phyloP scores from a whole-genome alignment of 2,113 vertebrate genomes.

The Takifugu bimaculatus region DNA sequence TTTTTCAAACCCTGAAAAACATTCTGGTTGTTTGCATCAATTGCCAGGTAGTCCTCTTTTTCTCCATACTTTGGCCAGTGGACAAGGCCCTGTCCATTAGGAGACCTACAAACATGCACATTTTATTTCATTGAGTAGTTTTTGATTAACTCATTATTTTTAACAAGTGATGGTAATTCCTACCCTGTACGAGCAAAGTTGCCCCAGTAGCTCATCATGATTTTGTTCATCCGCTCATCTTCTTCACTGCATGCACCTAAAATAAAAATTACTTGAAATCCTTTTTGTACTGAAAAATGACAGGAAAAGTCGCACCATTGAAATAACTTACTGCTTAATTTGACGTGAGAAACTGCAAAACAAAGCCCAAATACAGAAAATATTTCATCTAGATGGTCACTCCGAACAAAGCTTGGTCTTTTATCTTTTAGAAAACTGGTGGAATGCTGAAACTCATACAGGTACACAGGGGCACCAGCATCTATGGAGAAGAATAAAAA shows the following conservation, averaged over 20 bases:
- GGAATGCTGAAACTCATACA: constrained; percentile 84
- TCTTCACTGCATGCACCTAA: constrained; percentile 58
- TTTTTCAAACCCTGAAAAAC: no score
- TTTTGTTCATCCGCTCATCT: constrained; percentile 63
- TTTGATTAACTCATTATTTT: not conserved
- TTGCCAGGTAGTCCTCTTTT: no score
- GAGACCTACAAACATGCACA: constrained; percentile 49
- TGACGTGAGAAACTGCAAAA: constrained; percentile 70
- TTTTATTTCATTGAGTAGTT: not conserved
- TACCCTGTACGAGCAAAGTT: constrained; percentile 79
- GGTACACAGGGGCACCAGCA: constrained; percentile 76
- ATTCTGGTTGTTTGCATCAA: no score
- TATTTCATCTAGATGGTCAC: constrained; percentile 83
- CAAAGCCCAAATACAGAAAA: constrained; percentile 78
- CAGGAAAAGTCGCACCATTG: not conserved
- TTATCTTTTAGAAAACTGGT: no score
- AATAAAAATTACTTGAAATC: constrained; percentile 4
- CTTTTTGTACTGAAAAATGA: not conserved
- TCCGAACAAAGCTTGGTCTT: constrained; percentile 71
- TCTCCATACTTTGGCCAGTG: no score
- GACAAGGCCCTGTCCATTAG: constrained; percentile 64
- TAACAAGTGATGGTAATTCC: constrained; percentile 5
- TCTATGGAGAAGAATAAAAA: constrained; percentile 27
- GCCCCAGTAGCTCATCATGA: constrained; percentile 75
- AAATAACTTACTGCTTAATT: constrained; percentile 41